phyloP scores from a whole-genome alignment of 1,140 invertebrate genomes.

The Rhagoletis pomonella region DNA sequence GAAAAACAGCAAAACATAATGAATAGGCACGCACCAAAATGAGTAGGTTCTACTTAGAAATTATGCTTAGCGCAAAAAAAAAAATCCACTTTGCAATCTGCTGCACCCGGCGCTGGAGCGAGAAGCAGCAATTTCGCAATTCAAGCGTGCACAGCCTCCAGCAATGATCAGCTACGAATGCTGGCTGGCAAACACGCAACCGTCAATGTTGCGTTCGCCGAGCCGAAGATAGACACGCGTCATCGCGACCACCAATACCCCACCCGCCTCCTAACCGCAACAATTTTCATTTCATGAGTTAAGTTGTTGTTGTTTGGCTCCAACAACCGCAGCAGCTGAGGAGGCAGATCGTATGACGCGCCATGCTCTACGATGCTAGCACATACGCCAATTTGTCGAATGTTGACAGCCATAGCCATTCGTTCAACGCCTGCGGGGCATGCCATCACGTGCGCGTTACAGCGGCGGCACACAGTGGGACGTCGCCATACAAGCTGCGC shows the following conservation, averaged over 20 bases:
- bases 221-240: not conserved
- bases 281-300: constrained; percentile 3
- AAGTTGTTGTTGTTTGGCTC: too few relatives aligned
- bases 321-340: not conserved
- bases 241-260: not conserved
- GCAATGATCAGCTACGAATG: not conserved
- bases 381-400: not conserved
- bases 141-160: not conserved
- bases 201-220: not conserved
- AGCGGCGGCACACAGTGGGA: not conserved
- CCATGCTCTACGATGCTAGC: not conserved
- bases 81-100: not conserved
- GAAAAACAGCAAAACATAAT: not conserved
- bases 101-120: not conserved
- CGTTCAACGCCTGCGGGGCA: constrained; percentile 17
- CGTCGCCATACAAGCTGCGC: not conserved
- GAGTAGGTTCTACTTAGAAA: not conserved
- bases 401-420: constrained; percentile 17
- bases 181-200: not conserved
- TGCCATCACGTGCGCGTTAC: constrained; percentile 22
- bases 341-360: not conserved
- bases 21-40: not conserved
- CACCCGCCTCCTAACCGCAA: not conserved
- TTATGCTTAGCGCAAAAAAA: not conserved
- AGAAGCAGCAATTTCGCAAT: not conserved